Evolutionary conservation across 37 sponge, comb jelly and placozoan genomes (phyloP).

Genomic region (Cliona cf. orientalis): DNA sequence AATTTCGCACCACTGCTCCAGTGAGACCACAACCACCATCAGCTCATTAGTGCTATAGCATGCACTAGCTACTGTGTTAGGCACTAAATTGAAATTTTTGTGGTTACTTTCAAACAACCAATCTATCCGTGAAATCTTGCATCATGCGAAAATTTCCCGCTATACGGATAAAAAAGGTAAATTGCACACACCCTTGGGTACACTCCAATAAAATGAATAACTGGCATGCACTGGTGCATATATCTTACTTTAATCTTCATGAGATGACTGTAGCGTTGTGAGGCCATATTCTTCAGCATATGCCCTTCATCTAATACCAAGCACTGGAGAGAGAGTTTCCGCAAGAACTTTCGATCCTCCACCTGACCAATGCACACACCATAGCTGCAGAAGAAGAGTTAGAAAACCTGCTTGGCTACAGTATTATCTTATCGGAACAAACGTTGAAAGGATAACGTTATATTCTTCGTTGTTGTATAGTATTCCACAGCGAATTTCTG

Average conservation of each 20-base stretch:
- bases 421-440: not conserved
- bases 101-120: too few species aligned
- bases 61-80: too few species aligned
- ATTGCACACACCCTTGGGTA: too few species aligned
- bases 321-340: slow-evolving; percentile 31
- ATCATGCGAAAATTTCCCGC: too few species aligned
- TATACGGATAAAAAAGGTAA: too few species aligned
- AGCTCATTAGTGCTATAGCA: too few species aligned
- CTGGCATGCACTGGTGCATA: too few species aligned
- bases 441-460: slow-evolving; percentile 56
- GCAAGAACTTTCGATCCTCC: slow-evolving; percentile 51
- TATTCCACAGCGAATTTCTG: not conserved
- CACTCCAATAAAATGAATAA: too few species aligned
- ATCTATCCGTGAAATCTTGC: too few species aligned
- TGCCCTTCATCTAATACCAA: slow-evolving; percentile 68
- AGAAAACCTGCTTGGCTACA: not conserved
- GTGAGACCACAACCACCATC: too few species aligned
- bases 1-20: too few species aligned
- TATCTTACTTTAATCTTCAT: slow-evolving; percentile 51
- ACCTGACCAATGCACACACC: slow-evolving; percentile 27
- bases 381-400: slow-evolving; percentile 20
- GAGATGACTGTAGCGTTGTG: slow-evolving; percentile 49
- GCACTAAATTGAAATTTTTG: too few species aligned
- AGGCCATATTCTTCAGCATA: slow-evolving; percentile 74
- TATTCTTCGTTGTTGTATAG: slow-evolving; percentile 27